Evolutionary conservation across 2,113 vertebrate genomes (phyloP), one percentile per base, ranked within the genome.

Genomic region (Turnix velox): DNA sequence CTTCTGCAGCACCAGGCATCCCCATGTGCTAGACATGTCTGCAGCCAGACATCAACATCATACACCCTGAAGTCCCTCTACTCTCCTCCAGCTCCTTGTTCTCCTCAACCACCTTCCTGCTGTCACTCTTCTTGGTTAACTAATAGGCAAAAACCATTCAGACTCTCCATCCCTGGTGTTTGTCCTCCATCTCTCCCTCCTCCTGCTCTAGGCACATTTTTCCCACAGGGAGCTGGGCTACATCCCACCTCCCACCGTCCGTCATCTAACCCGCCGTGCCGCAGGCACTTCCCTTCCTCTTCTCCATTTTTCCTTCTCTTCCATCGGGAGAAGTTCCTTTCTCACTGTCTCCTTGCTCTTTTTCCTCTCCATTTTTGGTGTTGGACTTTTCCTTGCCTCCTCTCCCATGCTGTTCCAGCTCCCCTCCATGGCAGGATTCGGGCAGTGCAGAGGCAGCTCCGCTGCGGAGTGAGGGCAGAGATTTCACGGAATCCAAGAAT

Each of bases 261-360:
- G 7, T 35, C 11, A 13, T 16, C 48, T 16, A 42, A 12, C 18
- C 31, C 16, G 16, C 39, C 1, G 23, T 9, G n/a, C 6, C 48
- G 4, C 46, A 11, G 59, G 17, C 28, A 1, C 28, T 33, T 22
- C 28, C 28, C 28, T 49, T 14, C 18, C 45, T n/a, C 19, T 30
- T 5, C 4, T 4, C 5, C 5, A 2, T 7, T 22, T 9, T 4
- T 2, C 2, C 6, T 19, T 13, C 13, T 17, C 14, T 18, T 14
- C 0, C 0, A 1, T 27, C 2, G 6, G 7, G 14, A 9, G 14
- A 7, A 11, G 4, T 11, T 2, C 42, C 39, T 14, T 1, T 1
- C 9, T 1, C 9, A 1, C 12, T 12, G 9, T 4, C 25, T 13
- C 30, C 39, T 8, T 1, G 45, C 5, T n/a, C 35, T 24, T 6